A percentile compares a stretch with the other conserved stretches of the same genome.
Evolutionary conservation across 2,797 vertebrate species (phyloP).

Genomic region (Xyrichtys novacula): DNA sequence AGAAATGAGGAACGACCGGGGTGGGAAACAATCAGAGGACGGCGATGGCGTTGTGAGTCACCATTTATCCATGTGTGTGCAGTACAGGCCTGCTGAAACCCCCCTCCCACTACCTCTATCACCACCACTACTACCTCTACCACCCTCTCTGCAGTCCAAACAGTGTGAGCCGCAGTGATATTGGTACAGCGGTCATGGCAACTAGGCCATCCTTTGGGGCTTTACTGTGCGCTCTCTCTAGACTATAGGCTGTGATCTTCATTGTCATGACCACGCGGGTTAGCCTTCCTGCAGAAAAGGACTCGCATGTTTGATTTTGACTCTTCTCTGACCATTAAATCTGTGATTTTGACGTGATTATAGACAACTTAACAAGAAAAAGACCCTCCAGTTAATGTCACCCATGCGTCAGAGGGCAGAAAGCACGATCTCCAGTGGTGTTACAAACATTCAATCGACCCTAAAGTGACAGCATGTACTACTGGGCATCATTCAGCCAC

Average conservation of each 20-base stretch:
- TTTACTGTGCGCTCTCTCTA: conserved; percentile 9
- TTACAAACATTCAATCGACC: background rate
- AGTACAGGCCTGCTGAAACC: conserved; percentile 39
- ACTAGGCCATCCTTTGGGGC: conserved; percentile 41
- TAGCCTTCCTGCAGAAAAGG: background rate
- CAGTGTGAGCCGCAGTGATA: conserved; percentile 54
- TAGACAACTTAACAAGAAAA: too few relatives aligned
- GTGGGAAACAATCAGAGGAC: conserved; percentile 53
- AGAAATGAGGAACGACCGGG: conserved; percentile 43
- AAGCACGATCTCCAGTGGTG: background rate
- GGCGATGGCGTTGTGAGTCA: conserved; percentile 65
- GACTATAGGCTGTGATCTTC: conserved; percentile 11
- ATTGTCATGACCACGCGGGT: conserved; percentile 10
- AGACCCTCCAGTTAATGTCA: background rate
- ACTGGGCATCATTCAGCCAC: background rate
- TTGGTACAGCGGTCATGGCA: conserved; percentile 53
- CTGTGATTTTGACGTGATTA: conserved; percentile 1
- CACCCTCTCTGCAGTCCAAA: conserved; percentile 58
- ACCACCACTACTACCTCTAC: background rate
- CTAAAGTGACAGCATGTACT: conserved; percentile 26
- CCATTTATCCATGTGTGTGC: conserved; percentile 50
- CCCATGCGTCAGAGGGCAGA: background rate
- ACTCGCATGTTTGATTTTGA: background rate
- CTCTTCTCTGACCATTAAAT: too few relatives aligned
- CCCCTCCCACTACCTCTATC: conserved; percentile 14